Base-by-base conservation (phyloP, 2,888 invertebrate species). In the Laspeyria flexula region DNA sequence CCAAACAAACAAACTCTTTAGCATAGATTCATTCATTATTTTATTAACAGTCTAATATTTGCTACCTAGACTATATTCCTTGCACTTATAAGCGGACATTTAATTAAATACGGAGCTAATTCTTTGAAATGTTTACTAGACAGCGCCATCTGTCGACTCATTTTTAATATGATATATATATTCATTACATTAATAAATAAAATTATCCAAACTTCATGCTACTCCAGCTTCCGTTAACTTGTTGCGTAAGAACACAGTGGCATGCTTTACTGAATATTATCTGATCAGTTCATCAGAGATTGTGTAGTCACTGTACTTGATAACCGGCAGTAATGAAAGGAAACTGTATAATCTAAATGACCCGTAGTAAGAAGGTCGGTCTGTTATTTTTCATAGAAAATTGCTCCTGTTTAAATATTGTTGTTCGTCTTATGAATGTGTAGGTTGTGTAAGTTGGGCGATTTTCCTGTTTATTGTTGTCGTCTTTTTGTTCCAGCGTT, bases 321-420 rank as follows among this genome's bases (percentile, higher is more conserved):
- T 51, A 15, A 33, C 4, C 15, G 21, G 23, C 11, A 25, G 15
- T 43, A 43, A 43, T 49, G 25, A 56, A 45, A 30, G 18, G 9
- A 27, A 45, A 33, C 38, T 1, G 11, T 15, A 10, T 11, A 25
- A 18, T 18, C 23, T 15, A 13, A 33, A 27, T 39, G 31, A 25
- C 25, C 33, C 7, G 13, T 18, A 16, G 33, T 48, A 18, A 27
- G n/a, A 10, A 1, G n/a, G 18, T 1, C 34, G 15, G 5, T n/a
- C 18, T 10, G n/a, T 9, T 18, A 34, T 34, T 34, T 34, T 34
- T 18, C 34, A 34, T n/a, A 34, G 16, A 34, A 34, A 34, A 34
- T 34, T 18, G n/a, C 34, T n/a, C n/a, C 1, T 18, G 13, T 31
- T 25, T 6, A 31, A 30, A 11, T 12, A 2, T 3, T 5, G 3